A percentile compares a stretch with the other conserved stretches of the same genome.
Evolutionary conservation across 1,140 invertebrate genomes (phyloP).

Genomic region (Papilio xuthus): DNA sequence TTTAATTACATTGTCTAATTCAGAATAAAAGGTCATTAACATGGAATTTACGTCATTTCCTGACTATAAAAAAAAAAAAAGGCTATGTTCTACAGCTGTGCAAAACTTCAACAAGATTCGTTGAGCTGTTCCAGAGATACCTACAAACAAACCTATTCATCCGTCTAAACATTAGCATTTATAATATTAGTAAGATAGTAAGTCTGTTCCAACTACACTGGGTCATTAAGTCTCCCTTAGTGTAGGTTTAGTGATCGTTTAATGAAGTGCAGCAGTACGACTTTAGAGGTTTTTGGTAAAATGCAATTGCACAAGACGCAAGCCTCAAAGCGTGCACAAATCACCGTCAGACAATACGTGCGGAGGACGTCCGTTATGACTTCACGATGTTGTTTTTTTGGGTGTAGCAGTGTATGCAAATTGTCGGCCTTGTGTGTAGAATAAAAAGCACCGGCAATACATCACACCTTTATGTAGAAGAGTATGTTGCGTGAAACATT

Average conservation of each 20-base stretch:
- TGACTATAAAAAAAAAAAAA: too few species aligned
- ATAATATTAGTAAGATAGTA: too few species aligned
- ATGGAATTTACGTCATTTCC: conserved; percentile 29
- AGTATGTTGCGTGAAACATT: background rate
- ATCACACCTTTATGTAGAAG: conserved; percentile 13
- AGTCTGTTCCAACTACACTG: background rate
- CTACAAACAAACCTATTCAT: too few species aligned
- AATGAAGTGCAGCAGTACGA: background rate
- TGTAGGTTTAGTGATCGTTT: background rate
- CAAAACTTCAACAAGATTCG: too few species aligned
- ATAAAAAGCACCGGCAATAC: conserved; percentile 1
- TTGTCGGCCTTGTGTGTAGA: conserved; percentile 2
- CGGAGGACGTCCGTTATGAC: conserved; percentile 46
- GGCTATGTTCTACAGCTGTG: too few species aligned
- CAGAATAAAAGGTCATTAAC: conserved; percentile 31
- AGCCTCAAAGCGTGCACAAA: background rate
- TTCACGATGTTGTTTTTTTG: conserved; percentile 44
- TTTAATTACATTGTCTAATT: too few species aligned
- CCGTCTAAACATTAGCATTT: too few species aligned
- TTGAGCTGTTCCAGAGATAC: too few species aligned
- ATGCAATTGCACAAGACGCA: background rate
- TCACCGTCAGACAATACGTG: conserved; percentile 46
- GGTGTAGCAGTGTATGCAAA: conserved; percentile 38
- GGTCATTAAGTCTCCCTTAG: background rate
- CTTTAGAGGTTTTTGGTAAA: background rate